These are phyloP conservation scores for Neomicropteryx cornuta DNA, from an alignment of 1,140 invertebrate species.

Conservation along the genomic window DNA sequence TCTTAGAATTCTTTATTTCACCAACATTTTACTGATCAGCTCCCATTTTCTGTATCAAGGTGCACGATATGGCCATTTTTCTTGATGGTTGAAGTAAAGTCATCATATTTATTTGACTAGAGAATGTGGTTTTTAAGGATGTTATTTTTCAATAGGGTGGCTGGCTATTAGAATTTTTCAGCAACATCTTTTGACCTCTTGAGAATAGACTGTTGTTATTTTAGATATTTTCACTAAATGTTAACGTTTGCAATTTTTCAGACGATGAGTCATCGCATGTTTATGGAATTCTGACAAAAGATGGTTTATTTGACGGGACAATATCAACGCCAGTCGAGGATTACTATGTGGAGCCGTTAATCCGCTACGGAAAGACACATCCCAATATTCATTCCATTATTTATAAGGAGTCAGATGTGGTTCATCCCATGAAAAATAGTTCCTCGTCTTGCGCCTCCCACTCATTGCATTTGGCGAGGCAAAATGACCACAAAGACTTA, in stretches of 20 bases:
- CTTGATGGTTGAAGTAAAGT: neutral
- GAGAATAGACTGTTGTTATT: neutral
- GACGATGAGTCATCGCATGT: conserved; percentile 76
- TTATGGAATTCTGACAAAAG: conserved; percentile 71
- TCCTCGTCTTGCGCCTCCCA: conserved; percentile 42
- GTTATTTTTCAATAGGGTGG: neutral
- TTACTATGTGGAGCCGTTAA: conserved; percentile 78
- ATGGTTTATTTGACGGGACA: conserved; percentile 83
- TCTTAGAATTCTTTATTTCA: too few relatives aligned
- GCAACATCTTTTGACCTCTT: neutral
- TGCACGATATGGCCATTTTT: too few relatives aligned
- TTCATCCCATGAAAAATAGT: conserved; percentile 41
- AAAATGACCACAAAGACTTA: conserved; percentile 13
- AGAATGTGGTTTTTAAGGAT: neutral
- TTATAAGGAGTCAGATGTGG: conserved; percentile 71
- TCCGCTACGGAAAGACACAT: conserved; percentile 53
- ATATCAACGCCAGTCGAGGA: conserved; percentile 65
- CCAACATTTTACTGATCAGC: too few relatives aligned
- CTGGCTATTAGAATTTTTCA: neutral
- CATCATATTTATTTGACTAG: conserved; percentile 1
- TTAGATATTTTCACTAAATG: conserved; percentile 5
- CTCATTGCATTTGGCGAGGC: conserved; percentile 40
- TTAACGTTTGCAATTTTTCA: conserved; percentile 35
- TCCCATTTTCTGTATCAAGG: too few relatives aligned
- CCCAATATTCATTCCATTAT: conserved; percentile 66